These are phyloP conservation scores for Stomorhina lunata DNA, from an alignment of 2,888 invertebrate genomes.

Conservation along the genomic window DNA sequence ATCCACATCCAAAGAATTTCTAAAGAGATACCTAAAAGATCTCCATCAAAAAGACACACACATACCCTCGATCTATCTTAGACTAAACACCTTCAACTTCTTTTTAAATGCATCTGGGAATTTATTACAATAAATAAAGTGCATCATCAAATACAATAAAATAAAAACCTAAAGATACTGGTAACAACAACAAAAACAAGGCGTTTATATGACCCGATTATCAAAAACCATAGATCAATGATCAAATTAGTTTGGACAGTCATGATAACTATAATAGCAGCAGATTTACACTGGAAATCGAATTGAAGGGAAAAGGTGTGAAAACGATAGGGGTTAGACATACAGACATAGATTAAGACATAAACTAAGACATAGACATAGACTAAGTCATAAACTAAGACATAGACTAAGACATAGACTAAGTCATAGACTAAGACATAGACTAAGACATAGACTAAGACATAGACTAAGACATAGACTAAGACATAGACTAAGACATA, in stretches of 20 bases:
- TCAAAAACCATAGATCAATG: conserved; percentile 67
- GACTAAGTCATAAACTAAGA: too few species aligned
- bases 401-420: too few species aligned
- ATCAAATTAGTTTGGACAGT: conserved; percentile 61
- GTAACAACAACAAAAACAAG: conserved; percentile 34
- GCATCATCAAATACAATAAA: conserved; percentile 46
- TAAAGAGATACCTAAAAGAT: too few species aligned
- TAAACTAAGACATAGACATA: too few species aligned
- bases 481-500: too few species aligned
- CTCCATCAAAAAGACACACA: conserved; percentile 1
- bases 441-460: too few species aligned
- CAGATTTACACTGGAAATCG: too few species aligned
- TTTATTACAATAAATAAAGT: conserved; percentile 48
- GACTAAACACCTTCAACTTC: conserved; percentile 41
- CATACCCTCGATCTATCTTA: background rate
- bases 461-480: too few species aligned
- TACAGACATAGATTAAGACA: too few species aligned
- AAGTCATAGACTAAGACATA: too few species aligned
- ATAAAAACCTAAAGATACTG: conserved; percentile 11
- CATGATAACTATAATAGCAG: conserved; percentile 24
- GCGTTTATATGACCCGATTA: conserved; percentile 66
- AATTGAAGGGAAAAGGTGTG: too few species aligned
- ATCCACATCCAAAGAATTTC: conserved; percentile 6
- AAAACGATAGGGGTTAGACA: too few species aligned
- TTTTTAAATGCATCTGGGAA: conserved; percentile 53